Evolutionary conservation across 1,140 invertebrate genomes (phyloP).

Genomic region (Aphaenogaster ashmeadi): DNA sequence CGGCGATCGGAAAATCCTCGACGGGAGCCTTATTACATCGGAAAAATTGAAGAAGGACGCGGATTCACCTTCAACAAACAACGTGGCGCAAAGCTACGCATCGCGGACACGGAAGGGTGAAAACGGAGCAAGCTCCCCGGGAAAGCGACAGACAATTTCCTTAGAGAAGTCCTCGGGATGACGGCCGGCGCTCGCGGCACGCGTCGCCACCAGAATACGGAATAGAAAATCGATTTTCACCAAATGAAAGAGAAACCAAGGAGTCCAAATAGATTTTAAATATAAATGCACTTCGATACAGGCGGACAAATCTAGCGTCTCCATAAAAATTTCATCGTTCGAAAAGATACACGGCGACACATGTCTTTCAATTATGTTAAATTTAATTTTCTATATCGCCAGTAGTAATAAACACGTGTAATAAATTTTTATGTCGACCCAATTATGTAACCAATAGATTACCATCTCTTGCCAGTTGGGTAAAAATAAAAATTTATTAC

Average conservation of each 20-base stretch:
- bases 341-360: background rate
- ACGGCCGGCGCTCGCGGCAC: constrained; percentile 53
- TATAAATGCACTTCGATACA: constrained; percentile 46
- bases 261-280: constrained; percentile 52
- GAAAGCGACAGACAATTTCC: constrained; percentile 71
- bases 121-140: constrained; percentile 13
- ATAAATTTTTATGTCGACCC: no score
- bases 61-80: constrained; percentile 32
- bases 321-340: background rate
- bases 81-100: constrained; percentile 24
- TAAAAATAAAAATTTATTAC: no score
- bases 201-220: constrained; percentile 67
- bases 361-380: background rate
- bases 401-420: no score
- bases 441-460: no score
- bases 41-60: constrained; percentile 41
- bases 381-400: no score
- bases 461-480: no score
- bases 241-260: constrained; percentile 68
- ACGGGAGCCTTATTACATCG: constrained; percentile 46
- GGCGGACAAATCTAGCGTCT: background rate
- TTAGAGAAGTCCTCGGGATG: constrained; percentile 49
- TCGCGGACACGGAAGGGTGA: constrained; percentile 10
- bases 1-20: constrained; percentile 39
- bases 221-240: constrained; percentile 73